phyloP scores from a whole-genome alignment of 2,888 invertebrate species.

The Synergus japonicus region DNA sequence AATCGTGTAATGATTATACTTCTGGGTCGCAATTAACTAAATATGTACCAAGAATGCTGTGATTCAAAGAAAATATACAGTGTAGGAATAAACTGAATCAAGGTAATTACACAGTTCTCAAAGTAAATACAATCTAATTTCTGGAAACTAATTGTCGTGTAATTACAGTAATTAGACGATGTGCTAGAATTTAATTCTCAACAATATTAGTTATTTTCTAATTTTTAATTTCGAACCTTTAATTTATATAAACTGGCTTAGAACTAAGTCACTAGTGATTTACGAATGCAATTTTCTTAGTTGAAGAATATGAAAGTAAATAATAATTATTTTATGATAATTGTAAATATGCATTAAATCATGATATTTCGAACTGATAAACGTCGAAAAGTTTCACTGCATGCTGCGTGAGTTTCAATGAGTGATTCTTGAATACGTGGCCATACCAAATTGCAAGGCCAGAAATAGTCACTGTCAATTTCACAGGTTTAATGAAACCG shows the following conservation, averaged over 20 bases:
- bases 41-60: constrained; percentile 10
- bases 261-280: not conserved
- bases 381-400: not conserved
- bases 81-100: not conserved
- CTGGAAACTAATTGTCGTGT: constrained; percentile 11
- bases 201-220: not conserved
- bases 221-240: not conserved
- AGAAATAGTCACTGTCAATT: constrained; percentile 1
- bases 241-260: not conserved
- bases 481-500: not conserved
- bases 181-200: not conserved
- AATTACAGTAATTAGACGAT: constrained; percentile 2
- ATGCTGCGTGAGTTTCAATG: not conserved
- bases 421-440: not conserved
- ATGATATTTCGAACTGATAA: not conserved
- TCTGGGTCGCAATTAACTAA: not conserved
- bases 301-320: not conserved
- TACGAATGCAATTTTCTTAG: not conserved
- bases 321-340: not conserved
- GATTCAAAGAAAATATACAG: not conserved
- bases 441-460: not conserved
- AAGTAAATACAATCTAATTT: constrained; percentile 20
- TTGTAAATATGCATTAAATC: not conserved
- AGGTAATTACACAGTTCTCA: constrained; percentile 10
- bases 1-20: constrained; percentile 11